Evolutionary conservation across 2,888 invertebrate genomes (phyloP).

Genomic region (Sphaerophoria rueppellii): DNA sequence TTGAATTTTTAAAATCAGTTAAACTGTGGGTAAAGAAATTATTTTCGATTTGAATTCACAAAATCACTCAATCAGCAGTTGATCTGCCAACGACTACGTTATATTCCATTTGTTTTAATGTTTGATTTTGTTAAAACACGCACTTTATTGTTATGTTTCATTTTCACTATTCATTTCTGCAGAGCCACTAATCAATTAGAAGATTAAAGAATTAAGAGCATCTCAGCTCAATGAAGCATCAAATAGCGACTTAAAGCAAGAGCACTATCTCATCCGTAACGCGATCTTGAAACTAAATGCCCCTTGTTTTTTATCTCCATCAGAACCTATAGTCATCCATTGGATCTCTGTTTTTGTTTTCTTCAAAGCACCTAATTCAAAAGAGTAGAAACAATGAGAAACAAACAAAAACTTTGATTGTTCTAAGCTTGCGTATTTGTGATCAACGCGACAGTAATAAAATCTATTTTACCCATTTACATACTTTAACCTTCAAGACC

Average conservation of each 20-base stretch:
- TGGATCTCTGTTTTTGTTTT: not conserved
- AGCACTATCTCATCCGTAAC: not conserved
- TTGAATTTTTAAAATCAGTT: no score
- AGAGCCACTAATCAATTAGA: no score
- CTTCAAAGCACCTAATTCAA: not conserved
- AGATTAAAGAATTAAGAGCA: no score
- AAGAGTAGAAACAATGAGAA: not conserved
- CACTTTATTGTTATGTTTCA: no score
- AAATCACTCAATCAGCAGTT: no score
- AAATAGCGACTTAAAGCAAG: not conserved
- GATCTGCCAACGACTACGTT: no score
- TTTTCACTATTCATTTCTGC: no score
- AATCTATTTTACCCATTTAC: conserved; percentile 19
- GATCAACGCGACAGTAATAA: conserved; percentile 3
- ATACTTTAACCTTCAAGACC: conserved; percentile 21
- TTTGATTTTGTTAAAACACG: no score
- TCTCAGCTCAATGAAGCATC: no score
- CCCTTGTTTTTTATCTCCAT: not conserved
- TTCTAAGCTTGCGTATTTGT: not conserved
- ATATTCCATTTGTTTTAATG: no score
- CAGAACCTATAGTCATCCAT: not conserved
- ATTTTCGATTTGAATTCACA: no score
- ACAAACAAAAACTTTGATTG: not conserved
- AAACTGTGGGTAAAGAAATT: no score
- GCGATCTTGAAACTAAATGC: conserved; percentile 2